Evolutionary conservation across 2,797 vertebrate species (phyloP).

Genomic region (Melanotaenia parkinsoni): DNA sequence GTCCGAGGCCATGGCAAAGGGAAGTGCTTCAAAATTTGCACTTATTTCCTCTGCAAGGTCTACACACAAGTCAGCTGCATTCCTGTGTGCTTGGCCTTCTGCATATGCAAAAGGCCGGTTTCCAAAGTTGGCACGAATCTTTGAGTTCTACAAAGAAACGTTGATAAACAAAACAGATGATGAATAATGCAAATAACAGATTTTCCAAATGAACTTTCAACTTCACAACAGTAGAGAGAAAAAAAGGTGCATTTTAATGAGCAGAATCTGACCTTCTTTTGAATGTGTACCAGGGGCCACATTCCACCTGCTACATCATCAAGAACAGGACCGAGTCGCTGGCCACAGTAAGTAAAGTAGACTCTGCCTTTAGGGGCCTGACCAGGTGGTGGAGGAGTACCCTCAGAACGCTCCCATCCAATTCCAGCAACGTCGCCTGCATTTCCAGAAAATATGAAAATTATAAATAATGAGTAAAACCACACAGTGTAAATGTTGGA

Average conservation of each 20-base stretch:
- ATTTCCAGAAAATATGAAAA: conserved; percentile 25
- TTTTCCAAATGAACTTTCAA: not conserved
- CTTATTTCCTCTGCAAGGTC: conserved; percentile 98
- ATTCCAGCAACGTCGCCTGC: conserved; percentile 95
- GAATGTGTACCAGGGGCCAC: conserved; percentile 99
- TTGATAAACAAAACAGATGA: not conserved
- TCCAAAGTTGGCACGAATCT: conserved; percentile 97
- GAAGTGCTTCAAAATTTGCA: conserved; percentile 98
- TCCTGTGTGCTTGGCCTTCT: conserved; percentile 97
- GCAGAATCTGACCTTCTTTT: conserved; percentile 89
- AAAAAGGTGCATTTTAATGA: not conserved
- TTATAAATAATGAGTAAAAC: conserved; percentile 3
- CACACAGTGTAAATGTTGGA: not conserved
- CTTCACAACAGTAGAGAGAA: not conserved
- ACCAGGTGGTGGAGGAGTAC: conserved; percentile 94
- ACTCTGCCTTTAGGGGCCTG: conserved; percentile 96
- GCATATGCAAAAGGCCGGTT: conserved; percentile 92
- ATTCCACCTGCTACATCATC: conserved; percentile 98
- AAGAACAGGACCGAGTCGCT: conserved; percentile 89
- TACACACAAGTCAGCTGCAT: conserved; percentile 94
- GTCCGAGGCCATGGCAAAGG: conserved; percentile 98
- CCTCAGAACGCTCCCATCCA: conserved; percentile 97
- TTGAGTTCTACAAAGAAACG: conserved; percentile 88
- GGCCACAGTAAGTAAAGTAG: conserved; percentile 97
- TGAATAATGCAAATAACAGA: not conserved